Evolutionary conservation across 2,797 vertebrate species (phyloP), one percentile per base, ranked within the genome.

Genomic region (Sebastiscus tertius): DNA sequence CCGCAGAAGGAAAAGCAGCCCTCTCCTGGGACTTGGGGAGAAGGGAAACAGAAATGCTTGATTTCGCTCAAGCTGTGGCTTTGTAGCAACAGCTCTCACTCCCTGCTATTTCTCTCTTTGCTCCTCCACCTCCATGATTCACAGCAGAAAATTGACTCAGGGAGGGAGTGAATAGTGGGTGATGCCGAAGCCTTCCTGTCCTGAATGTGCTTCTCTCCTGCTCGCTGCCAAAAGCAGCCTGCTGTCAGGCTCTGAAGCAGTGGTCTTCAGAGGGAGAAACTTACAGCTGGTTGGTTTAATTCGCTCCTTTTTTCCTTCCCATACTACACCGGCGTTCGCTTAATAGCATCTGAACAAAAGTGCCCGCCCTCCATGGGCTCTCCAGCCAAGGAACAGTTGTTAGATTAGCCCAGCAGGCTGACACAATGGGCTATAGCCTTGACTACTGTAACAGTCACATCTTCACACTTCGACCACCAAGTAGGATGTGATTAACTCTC

Each of bases 1-100:
- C 58, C 46, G 16, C 84, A 83, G 80, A 72, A 80, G 67, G 80
- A 88, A 81, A 87, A 83, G 70, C 61, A 42, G 58, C 20, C 34
- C 42, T 87, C 77, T 88, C 82, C 64, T 36, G 84, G 88, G 85
- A 89, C 74, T 75, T 74, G 27, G 72, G 36, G 22, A 83, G 69
- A 78, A 72, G 66, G 61, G 46, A 88, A 92, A 90, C 60, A 77
- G 63, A 90, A 88, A 91, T 76, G 68, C 84, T 92, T 90, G 85
- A 87, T 90, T 91, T 88, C 20, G 39, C 82, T 92, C 84, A 85
- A 86, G 81, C 82, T 89, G 81, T 69, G 74, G 74, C 77, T 91
- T 90, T 88, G 74, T 77, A 87, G 75, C 80, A 85, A 67, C 76
- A 76, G 66, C 39, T 84, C 84, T 31, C 79, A 22, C 81, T 84